Conservation (phyloP, 1,140 invertebrate species). For the Drosophila oshimai region DNA sequence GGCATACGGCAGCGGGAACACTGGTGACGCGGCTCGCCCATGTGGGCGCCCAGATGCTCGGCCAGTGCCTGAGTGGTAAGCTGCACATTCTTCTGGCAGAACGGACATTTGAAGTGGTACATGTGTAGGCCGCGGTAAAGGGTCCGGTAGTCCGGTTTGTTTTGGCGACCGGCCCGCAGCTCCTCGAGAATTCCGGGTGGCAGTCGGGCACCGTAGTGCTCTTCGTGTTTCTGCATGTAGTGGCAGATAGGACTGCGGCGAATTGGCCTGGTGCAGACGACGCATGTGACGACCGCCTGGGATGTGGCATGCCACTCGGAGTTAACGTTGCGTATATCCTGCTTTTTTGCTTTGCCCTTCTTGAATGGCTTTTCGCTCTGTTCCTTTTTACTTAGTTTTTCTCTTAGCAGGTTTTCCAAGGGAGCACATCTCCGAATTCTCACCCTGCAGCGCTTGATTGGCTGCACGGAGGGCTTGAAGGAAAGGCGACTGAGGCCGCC, state of each 20-base stretch:
- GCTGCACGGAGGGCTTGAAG: not conserved
- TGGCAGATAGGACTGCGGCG: slow-evolving; percentile 82
- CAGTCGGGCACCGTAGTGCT: slow-evolving; percentile 85
- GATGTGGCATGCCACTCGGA: slow-evolving; percentile 45
- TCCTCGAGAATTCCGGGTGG: slow-evolving; percentile 51
- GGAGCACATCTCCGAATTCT: not conserved
- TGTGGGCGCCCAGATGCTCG: slow-evolving; percentile 86
- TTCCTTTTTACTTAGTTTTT: not conserved
- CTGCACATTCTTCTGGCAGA: slow-evolving; percentile 43
- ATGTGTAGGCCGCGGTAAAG: accelerated
- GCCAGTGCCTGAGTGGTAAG: not conserved
- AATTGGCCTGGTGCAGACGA: slow-evolving; percentile 83
- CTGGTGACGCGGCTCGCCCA: slow-evolving; percentile 85
- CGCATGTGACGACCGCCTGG: slow-evolving; percentile 38
- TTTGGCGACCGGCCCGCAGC: slow-evolving; percentile 20
- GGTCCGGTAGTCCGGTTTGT: slow-evolving; percentile 6
- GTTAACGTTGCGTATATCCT: slow-evolving; percentile 13
- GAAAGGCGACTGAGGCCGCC: not conserved
- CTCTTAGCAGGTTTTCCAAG: not conserved
- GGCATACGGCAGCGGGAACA: slow-evolving; percentile 84
- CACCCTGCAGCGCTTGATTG: not conserved
- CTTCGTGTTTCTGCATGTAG: slow-evolving; percentile 85
- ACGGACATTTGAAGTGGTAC: slow-evolving; percentile 47
- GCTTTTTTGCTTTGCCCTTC: not conserved
- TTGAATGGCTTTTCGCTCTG: not conserved